Evolutionary conservation across 2,888 invertebrate species (phyloP).

Genomic region (Pandemis corylana): DNA sequence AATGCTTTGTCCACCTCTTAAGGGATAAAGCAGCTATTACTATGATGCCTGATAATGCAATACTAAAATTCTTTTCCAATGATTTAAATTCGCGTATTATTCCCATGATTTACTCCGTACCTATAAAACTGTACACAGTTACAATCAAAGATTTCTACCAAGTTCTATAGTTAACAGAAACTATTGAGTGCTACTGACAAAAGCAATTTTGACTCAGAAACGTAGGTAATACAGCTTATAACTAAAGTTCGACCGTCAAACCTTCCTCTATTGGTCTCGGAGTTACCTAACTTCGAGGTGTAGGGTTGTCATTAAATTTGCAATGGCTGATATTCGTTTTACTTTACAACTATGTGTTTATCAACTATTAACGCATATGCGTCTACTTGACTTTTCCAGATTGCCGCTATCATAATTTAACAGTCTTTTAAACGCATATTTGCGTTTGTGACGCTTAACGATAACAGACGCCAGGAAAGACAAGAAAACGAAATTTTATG

Average conservation of each 20-base stretch:
- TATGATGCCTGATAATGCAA: too few relatives aligned
- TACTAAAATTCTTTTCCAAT: too few relatives aligned
- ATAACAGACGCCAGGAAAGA: too few relatives aligned
- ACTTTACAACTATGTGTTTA: neutral
- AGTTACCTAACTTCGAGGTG: constrained; percentile 13
- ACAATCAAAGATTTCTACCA: constrained; percentile 14
- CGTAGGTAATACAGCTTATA: constrained; percentile 25
- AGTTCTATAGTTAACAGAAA: constrained; percentile 11
- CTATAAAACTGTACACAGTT: neutral
- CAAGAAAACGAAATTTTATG: too few relatives aligned
- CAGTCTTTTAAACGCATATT: too few relatives aligned
- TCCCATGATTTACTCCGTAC: neutral
- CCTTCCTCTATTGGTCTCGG: constrained; percentile 18
- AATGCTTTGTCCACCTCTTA: too few relatives aligned
- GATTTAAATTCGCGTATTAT: neutral
- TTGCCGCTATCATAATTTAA: too few relatives aligned
- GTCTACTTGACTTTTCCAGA: too few relatives aligned
- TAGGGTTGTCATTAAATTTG: constrained; percentile 11
- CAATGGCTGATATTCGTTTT: neutral
- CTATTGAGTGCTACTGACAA: constrained; percentile 13
- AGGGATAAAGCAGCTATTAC: too few relatives aligned
- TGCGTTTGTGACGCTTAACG: too few relatives aligned
- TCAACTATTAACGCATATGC: too few relatives aligned
- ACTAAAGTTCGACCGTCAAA: constrained; percentile 11
- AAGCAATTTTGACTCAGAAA: constrained; percentile 17